These are phyloP conservation scores for Ploceus nigricollis DNA, from an alignment of 2,113 vertebrate species.

Conservation along the genomic window DNA sequence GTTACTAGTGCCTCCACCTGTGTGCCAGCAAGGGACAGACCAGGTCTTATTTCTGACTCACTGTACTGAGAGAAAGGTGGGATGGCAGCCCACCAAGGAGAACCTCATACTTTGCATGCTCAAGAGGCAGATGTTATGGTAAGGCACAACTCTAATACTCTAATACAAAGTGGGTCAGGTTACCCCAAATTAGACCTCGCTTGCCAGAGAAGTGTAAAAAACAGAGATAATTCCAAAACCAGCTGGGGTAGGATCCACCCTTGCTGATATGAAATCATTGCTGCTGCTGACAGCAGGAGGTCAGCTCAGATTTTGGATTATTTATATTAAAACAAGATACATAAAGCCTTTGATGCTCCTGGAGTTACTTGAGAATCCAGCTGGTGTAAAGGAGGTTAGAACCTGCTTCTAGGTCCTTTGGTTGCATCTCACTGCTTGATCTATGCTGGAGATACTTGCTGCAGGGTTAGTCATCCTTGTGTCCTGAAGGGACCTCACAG, in stretches of 20 bases:
- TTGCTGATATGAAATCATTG: background rate
- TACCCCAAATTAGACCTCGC: background rate
- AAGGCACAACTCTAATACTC: background rate
- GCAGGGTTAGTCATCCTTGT: constrained; percentile 14
- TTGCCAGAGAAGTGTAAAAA: background rate
- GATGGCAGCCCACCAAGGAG: background rate
- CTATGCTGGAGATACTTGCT: background rate
- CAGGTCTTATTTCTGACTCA: background rate
- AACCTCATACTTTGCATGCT: background rate
- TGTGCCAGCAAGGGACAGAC: background rate
- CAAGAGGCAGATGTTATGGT: background rate
- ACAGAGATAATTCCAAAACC: background rate
- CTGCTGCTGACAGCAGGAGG: background rate
- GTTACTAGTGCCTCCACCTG: background rate
- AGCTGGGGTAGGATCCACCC: background rate
- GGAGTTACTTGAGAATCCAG: background rate
- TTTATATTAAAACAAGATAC: background rate
- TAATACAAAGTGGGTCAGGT: background rate
- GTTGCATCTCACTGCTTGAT: background rate
- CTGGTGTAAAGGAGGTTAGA: background rate
- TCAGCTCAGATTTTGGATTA: background rate
- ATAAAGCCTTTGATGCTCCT: background rate
- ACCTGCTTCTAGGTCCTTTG: background rate
- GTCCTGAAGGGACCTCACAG: background rate
- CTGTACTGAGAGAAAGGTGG: background rate